Percentiles rank a stretch among this genome's conserved stretches.
These are phyloP conservation scores for Biston betularia DNA, from an alignment of 2,888 invertebrate genomes.

Conservation along the genomic window DNA sequence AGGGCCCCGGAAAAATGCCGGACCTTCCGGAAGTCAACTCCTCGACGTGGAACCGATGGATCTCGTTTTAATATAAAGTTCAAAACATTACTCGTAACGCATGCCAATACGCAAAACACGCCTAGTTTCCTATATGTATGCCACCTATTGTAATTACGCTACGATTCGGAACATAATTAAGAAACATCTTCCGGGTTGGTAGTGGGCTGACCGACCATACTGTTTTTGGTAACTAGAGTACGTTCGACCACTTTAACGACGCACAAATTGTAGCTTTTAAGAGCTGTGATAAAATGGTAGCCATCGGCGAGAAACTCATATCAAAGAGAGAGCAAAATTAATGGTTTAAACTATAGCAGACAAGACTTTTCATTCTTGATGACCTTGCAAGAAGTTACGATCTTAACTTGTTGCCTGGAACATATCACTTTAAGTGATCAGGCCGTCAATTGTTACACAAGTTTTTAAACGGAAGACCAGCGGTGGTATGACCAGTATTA, in stretches of 20 bases:
- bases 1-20: too few relatives aligned
- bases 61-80: too few relatives aligned
- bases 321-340: slow-evolving; percentile 2
- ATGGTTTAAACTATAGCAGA: background rate
- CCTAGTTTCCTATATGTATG: slow-evolving; percentile 5
- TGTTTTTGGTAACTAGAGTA: slow-evolving; percentile 71
- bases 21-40: too few relatives aligned
- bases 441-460: too few relatives aligned
- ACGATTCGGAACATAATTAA: slow-evolving; percentile 55
- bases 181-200: slow-evolving; percentile 62
- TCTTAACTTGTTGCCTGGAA: too few relatives aligned
- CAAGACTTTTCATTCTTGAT: background rate
- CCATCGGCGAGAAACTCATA: slow-evolving; percentile 8
- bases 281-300: slow-evolving; percentile 11
- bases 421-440: too few relatives aligned
- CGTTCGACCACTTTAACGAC: slow-evolving; percentile 19
- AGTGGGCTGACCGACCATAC: slow-evolving; percentile 62
- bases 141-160: slow-evolving; percentile 47
- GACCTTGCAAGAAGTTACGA: slow-evolving; percentile 6
- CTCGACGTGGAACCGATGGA: too few relatives aligned
- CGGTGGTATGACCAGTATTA: too few relatives aligned
- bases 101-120: slow-evolving; percentile 4
- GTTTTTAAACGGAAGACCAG: too few relatives aligned
- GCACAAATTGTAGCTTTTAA: slow-evolving; percentile 27
- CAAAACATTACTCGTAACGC: background rate